phyloP scores from a whole-genome alignment of 2,888 invertebrate genomes.

The Cerceris ruficornis region DNA sequence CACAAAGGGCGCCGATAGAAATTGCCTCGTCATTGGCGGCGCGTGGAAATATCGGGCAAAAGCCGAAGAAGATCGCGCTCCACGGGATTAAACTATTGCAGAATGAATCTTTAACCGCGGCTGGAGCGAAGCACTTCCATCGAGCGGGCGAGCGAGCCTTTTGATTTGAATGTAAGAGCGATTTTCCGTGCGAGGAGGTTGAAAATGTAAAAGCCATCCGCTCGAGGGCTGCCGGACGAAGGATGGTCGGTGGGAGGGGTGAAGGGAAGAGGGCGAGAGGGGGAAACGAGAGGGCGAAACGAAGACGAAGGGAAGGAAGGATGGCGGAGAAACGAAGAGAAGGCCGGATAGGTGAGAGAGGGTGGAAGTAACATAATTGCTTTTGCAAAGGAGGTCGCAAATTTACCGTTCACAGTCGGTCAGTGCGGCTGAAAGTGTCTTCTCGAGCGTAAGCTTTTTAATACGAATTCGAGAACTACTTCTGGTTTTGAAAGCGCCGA shows the following conservation, averaged over 20 bases:
- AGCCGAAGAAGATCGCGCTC: slow-evolving; percentile 26
- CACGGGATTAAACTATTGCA: slow-evolving; percentile 58
- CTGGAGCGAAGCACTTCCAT: slow-evolving; percentile 41
- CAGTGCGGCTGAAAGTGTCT: slow-evolving; percentile 68
- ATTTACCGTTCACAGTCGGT: slow-evolving; percentile 70
- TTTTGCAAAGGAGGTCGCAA: slow-evolving; percentile 68
- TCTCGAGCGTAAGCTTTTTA: slow-evolving; percentile 70
- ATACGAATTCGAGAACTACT: slow-evolving; percentile 72
- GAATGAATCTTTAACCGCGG: slow-evolving; percentile 58
- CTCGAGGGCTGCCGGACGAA: slow-evolving; percentile 44
- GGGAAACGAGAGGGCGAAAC: not conserved
- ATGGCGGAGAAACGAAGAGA: slow-evolving; percentile 26
- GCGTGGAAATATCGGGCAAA: slow-evolving; percentile 38
- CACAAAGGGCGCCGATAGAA: slow-evolving; percentile 45
- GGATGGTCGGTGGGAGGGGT: slow-evolving; percentile 11
- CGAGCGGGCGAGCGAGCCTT: slow-evolving; percentile 54
- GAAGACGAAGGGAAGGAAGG: slow-evolving; percentile 10
- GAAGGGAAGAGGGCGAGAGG: slow-evolving; percentile 5
- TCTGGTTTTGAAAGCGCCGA: slow-evolving; percentile 72
- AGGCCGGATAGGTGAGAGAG: slow-evolving; percentile 32
- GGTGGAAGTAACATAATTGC: slow-evolving; percentile 66
- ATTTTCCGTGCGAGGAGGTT: slow-evolving; percentile 69
- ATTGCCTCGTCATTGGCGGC: slow-evolving; percentile 41
- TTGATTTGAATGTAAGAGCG: slow-evolving; percentile 73
- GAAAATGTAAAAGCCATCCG: slow-evolving; percentile 69